These are phyloP conservation scores for Trialeurodes vaporariorum DNA, from an alignment of 1,140 invertebrate species.

Conservation along the genomic window DNA sequence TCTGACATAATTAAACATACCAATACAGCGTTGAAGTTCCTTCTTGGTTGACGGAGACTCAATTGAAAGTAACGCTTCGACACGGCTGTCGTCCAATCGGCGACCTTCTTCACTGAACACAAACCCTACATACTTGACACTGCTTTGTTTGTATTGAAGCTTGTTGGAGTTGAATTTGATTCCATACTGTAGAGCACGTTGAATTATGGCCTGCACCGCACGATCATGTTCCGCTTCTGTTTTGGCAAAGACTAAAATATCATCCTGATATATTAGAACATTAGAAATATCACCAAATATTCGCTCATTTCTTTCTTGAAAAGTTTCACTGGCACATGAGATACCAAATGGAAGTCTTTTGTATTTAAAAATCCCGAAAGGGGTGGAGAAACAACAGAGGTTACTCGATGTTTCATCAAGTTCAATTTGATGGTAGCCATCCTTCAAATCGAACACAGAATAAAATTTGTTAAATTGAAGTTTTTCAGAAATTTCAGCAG, in stretches of 20 bases:
- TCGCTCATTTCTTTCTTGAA: too few species aligned
- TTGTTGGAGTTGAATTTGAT: constrained; percentile 32
- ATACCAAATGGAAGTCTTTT: too few species aligned
- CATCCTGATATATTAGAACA: too few species aligned
- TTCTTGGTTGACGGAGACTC: constrained; percentile 25
- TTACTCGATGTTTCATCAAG: too few species aligned
- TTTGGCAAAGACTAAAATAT: constrained; percentile 2
- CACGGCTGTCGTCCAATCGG: constrained; percentile 30
- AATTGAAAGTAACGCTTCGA: constrained; percentile 30
- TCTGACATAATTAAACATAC: constrained; percentile 29
- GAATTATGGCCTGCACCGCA: constrained; percentile 13
- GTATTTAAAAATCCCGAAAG: too few species aligned
- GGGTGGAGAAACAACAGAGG: too few species aligned
- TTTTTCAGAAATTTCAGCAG: too few species aligned
- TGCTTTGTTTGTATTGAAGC: constrained; percentile 21
- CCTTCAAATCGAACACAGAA: too few species aligned
- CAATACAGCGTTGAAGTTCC: constrained; percentile 30
- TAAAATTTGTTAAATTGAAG: too few species aligned
- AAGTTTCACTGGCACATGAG: too few species aligned
- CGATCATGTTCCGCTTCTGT: constrained; percentile 13
- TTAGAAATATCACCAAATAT: too few species aligned
- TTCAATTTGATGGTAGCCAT: too few species aligned
- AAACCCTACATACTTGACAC: constrained; percentile 30
- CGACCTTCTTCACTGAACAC: constrained; percentile 27
- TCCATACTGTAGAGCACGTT: constrained; percentile 17